Evolutionary conservation across 2,888 invertebrate genomes (phyloP).

Genomic region (Zeuzera pyrina): DNA sequence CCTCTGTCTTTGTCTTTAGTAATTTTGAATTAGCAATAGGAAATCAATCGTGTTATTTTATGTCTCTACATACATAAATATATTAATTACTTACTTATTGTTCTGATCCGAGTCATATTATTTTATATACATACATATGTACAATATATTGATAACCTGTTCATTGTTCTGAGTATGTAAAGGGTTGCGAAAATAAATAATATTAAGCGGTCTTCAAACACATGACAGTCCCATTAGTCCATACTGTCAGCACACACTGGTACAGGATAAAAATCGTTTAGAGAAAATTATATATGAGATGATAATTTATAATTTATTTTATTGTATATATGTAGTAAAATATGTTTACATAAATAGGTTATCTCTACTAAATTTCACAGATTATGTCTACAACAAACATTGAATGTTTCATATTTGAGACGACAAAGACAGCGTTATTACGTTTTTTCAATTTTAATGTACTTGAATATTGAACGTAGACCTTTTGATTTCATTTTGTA

Average conservation of each 20-base stretch:
- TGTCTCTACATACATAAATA: no score
- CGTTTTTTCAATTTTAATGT: background rate
- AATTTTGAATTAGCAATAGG: background rate
- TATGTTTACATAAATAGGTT: background rate
- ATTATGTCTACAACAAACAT: no score
- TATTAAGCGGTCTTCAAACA: constrained; percentile 45
- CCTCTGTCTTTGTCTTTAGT: no score
- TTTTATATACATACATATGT: no score
- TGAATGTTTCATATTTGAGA: background rate
- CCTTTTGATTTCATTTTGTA: background rate
- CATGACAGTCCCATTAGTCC: constrained; percentile 56
- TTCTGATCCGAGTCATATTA: no score
- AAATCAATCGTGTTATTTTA: no score
- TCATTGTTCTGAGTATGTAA: no score
- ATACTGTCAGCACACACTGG: constrained; percentile 43
- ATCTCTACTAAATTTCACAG: background rate
- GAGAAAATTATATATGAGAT: background rate
- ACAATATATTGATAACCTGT: no score
- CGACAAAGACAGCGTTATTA: background rate
- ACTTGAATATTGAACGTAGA: background rate
- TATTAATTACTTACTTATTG: no score
- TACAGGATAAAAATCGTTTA: background rate
- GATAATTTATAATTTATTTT: background rate
- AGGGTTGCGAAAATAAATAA: constrained; percentile 46
- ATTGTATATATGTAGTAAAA: background rate